These are phyloP conservation scores for Matsumyia berberina DNA, from an alignment of 2,888 invertebrate species.

Conservation along the genomic window DNA sequence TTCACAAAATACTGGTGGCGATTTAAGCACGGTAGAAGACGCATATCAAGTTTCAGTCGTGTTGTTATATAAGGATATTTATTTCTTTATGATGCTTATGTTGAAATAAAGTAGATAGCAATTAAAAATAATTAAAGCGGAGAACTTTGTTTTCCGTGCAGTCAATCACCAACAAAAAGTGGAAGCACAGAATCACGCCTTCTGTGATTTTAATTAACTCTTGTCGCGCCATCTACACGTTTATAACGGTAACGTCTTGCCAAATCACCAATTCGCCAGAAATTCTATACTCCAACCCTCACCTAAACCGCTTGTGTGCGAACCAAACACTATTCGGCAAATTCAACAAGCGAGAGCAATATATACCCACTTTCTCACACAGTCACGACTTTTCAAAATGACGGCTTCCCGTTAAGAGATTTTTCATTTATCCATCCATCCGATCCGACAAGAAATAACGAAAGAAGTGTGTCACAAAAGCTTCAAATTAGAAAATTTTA, in stretches of 20 bases:
- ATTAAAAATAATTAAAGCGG: too few relatives aligned
- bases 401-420: constrained; percentile 75
- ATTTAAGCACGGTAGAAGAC: too few relatives aligned
- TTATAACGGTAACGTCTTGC: background rate
- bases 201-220: too few relatives aligned
- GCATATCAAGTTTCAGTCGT: too few relatives aligned
- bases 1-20: too few relatives aligned
- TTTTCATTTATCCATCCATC: constrained; percentile 64
- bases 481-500: constrained; percentile 28
- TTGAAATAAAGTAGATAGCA: too few relatives aligned
- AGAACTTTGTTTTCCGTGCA: too few relatives aligned
- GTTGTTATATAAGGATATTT: too few relatives aligned
- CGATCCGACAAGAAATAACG: constrained; percentile 62
- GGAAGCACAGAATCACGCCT: too few relatives aligned
- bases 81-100: too few relatives aligned
- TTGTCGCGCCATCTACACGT: constrained; percentile 18
- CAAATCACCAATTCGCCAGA: constrained; percentile 34
- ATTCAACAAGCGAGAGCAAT: constrained; percentile 38
- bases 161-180: too few relatives aligned
- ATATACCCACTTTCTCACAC: constrained; percentile 24
- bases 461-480: constrained; percentile 53
- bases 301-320: constrained; percentile 1
- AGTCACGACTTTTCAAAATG: constrained; percentile 75
- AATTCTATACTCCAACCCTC: background rate
- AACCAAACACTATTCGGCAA: constrained; percentile 42